These are phyloP conservation scores for Drosophila ogumai DNA, from an alignment of 1,140 invertebrate genomes.

Conservation along the genomic window DNA sequence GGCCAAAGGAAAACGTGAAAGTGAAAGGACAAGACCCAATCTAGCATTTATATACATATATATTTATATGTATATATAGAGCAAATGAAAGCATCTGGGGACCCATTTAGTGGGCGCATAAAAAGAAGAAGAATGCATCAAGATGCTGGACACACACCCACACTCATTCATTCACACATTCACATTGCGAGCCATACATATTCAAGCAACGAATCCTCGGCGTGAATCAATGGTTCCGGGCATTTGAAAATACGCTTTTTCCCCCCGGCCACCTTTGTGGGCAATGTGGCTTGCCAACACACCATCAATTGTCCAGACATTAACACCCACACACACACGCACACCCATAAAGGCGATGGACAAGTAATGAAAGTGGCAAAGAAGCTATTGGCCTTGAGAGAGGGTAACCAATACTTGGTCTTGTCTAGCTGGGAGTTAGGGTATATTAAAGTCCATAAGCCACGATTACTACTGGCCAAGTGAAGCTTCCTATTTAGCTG, in stretches of 20 bases:
- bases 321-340: constrained; percentile 10
- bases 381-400: constrained; percentile 21
- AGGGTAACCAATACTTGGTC: constrained; percentile 2
- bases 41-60: constrained; percentile 21
- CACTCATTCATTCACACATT: constrained; percentile 17
- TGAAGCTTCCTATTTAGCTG: background rate
- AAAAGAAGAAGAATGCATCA: constrained; percentile 46
- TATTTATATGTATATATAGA: constrained; percentile 27
- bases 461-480: background rate
- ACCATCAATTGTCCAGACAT: no score
- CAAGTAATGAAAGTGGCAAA: constrained; percentile 59
- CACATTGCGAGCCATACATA: constrained; percentile 47
- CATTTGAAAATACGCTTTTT: constrained; percentile 54
- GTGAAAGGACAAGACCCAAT: constrained; percentile 22
- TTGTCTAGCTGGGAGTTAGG: background rate
- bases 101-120: constrained; percentile 64
- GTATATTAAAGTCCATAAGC: background rate
- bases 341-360: constrained; percentile 49
- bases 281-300: constrained; percentile 31
- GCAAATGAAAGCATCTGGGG: constrained; percentile 69
- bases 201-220: constrained; percentile 52
- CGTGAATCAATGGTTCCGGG: constrained; percentile 66
- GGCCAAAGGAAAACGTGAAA: constrained; percentile 3
- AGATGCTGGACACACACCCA: constrained; percentile 34
- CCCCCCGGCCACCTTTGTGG: constrained; percentile 37